phyloP scores from a whole-genome alignment of 1,140 invertebrate species.

The Grapholita molesta region DNA sequence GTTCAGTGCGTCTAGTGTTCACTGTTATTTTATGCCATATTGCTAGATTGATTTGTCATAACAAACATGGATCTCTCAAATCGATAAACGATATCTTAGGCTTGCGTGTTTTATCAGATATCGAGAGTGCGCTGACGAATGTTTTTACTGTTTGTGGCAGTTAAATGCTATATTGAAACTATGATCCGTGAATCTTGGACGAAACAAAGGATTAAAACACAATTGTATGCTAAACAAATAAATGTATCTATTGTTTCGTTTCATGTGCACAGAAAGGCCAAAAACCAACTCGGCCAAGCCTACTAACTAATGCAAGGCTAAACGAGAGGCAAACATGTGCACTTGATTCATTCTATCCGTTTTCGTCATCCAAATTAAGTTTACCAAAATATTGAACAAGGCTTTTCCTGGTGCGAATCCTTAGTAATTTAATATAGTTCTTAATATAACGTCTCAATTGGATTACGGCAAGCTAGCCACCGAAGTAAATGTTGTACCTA shows the following conservation, averaged over 20 bases:
- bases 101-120: neutral
- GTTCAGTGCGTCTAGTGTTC: neutral
- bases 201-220: conserved; percentile 12
- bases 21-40: neutral
- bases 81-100: conserved; percentile 1
- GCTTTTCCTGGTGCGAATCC: conserved; percentile 10
- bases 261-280: conserved; percentile 30
- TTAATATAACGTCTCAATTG: conserved; percentile 2
- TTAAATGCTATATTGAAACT: neutral
- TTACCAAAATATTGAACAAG: conserved; percentile 11
- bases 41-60: neutral
- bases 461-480: neutral
- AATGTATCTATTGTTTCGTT: conserved; percentile 22
- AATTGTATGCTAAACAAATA: neutral
- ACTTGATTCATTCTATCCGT: conserved; percentile 14
- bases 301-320: conserved; percentile 37
- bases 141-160: conserved; percentile 13
- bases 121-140: neutral
- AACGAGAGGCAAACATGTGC: conserved; percentile 26
- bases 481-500: neutral
- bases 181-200: neutral
- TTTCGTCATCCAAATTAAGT: conserved; percentile 11
- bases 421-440: conserved; percentile 9
- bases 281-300: conserved; percentile 25
- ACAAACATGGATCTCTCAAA: neutral